Base-by-base conservation (phyloP, 2,113 vertebrate species). In the Hemiprocne comata region DNA sequence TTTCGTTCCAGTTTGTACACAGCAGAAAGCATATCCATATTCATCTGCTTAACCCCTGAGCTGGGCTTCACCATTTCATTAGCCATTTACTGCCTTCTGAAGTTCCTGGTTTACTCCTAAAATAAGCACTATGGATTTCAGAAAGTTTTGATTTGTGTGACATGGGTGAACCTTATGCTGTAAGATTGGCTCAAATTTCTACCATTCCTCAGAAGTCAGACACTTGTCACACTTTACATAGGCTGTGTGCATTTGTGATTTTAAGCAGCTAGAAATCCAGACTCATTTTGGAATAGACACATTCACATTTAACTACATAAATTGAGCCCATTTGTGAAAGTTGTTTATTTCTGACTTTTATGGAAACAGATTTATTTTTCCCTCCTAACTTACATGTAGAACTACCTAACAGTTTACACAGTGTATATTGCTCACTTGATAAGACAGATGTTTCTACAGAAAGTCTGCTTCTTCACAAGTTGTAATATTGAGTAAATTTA, bases 121-220 rank as follows among this genome's bases (percentile, higher is more conserved):
- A 78, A 24, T 2, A 69, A 61, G 14, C 17, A 54, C 21, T 44
- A 29, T 2, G 1, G 17, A 64, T 23, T 77, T 58, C 53, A 83
- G 13, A 84, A 86, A 85, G 48, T 51, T 42, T 26, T 13, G 38
- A 8, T 48, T 67, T 29, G 31, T 24, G 2, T 34, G 67, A 62
- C 44, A 67, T 0, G 1, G 8, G 31, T 12, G 23, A 74, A 70
- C 33, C 25, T 64, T 34, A n/a, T 0, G 36, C 34, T 19, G 15
- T 77, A 82, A n/a, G 17, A 71, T 36, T 33, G 31, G 19, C 34
- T 65, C 31, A 64, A 48, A 64, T 66, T 82, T 66, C 48, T 58
- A 8, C 42, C 1, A 1, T 21, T 85, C 54, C n/a, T 93, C 79
- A 62, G 10, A 76, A 85, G 61, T 65, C 74, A 76, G 31, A 65